phyloP scores from a whole-genome alignment of 2,888 invertebrate genomes.

The Tryphoninae sp. region DNA sequence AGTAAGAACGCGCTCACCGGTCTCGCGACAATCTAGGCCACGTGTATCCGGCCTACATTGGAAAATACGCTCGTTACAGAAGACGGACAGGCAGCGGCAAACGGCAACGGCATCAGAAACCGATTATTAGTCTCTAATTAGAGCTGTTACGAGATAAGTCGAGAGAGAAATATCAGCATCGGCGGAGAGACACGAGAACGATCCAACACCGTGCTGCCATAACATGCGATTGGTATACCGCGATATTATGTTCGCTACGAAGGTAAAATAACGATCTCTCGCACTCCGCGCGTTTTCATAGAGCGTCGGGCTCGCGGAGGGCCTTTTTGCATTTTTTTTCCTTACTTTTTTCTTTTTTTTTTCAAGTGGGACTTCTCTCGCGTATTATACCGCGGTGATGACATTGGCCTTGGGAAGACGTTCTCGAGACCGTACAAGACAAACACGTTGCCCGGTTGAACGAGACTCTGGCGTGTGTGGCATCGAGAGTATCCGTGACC shows the following conservation, averaged over 20 bases:
- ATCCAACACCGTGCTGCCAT: background rate
- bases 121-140: conserved; percentile 61
- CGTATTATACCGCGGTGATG: conserved; percentile 32
- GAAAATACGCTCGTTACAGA: conserved; percentile 50
- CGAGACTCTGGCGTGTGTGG: conserved; percentile 14
- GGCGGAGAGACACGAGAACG: conserved; percentile 9
- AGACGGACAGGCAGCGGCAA: conserved; percentile 47
- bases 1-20: conserved; percentile 22
- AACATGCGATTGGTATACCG: conserved; percentile 32
- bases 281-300: conserved; percentile 29
- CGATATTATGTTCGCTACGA: conserved; percentile 45
- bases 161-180: conserved; percentile 39
- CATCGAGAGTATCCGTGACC: conserved; percentile 57
- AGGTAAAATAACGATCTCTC: conserved; percentile 49
- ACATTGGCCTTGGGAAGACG: conserved; percentile 60
- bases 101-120: conserved; percentile 1
- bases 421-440: conserved; percentile 22
- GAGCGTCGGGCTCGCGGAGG: background rate
- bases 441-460: conserved; percentile 47
- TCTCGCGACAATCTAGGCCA: conserved; percentile 53
- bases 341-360: too few relatives aligned
- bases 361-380: background rate
- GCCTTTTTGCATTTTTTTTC: too few relatives aligned
- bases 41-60: conserved; percentile 56
- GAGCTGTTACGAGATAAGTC: conserved; percentile 53